Base-by-base conservation (phyloP, 2,888 invertebrate species). In the Mellilla xanthometata region DNA sequence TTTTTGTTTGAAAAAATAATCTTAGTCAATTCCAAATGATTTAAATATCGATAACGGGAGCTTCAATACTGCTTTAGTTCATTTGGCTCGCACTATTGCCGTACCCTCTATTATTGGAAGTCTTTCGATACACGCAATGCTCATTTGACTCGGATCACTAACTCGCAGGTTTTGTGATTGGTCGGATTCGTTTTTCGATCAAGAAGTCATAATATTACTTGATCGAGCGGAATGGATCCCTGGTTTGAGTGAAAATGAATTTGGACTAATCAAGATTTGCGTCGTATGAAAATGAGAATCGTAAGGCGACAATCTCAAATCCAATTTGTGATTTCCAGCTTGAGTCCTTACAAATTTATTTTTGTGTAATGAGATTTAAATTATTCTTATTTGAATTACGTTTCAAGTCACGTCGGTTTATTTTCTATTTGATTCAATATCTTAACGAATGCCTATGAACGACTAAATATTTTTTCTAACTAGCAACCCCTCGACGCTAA, bases 81-180 rank as follows among this genome's bases (percentile, higher is more conserved):
- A 27, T 35, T 33, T 32, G 6, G 24, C 35, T 41, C 28, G 28
- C 24, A 13, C 7, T 35, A 26, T 29, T 31, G 39, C 31, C 61
- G 58, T 50, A 49, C 60, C 59, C 59, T 61, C 58, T 54, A 62
- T 77, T 76, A 80, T 77, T 77, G 74, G 70, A 68, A 76, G 77
- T 78, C 72, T 76, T 83, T 81, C 72, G 76, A 71, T 72, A 76
- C 81, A 82, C 78, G 76, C 78, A 66, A 70, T 64, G 68, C 65
- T 76, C 71, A 76, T 79, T 83, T 78, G 76, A 74, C 68, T 70
- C 66, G 56, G 58, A 63, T 60, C 66, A 73, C 69, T 68, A 63
- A 59, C 64, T 71, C 69, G 60, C 62, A 54, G 57, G 45, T 49
- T 49, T 49, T 50, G 35, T 48, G 43, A 52, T 50, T 44, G 42